These are phyloP conservation scores for Erebia epiphron DNA, from an alignment of 2,888 invertebrate genomes.

Conservation along the genomic window DNA sequence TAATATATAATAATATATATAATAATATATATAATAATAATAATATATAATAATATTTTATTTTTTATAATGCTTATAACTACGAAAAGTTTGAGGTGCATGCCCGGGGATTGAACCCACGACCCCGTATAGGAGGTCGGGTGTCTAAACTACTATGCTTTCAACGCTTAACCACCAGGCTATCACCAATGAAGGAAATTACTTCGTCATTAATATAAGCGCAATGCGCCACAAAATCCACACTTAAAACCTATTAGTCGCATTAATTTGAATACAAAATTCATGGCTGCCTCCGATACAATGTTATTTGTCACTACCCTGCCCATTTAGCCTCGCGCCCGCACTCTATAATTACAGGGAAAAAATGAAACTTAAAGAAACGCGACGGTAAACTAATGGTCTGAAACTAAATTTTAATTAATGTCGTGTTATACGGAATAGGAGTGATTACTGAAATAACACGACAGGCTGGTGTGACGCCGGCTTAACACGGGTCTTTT, in stretches of 20 bases:
- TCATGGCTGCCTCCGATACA: conserved; percentile 75
- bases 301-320: conserved; percentile 80
- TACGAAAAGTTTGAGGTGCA: too few relatives aligned
- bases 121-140: too few relatives aligned
- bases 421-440: conserved; percentile 81
- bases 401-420: conserved; percentile 84
- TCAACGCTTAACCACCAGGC: too few relatives aligned
- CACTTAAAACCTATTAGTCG: conserved; percentile 71
- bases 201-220: conserved; percentile 58
- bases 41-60: too few relatives aligned
- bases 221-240: conserved; percentile 57
- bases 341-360: conserved; percentile 75
- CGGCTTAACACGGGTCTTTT: conserved; percentile 54
- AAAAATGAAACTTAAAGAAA: conserved; percentile 80
- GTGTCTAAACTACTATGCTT: too few relatives aligned
- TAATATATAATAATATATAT: too few relatives aligned
- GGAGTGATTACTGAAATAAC: conserved; percentile 82
- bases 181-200: conserved; percentile 26
- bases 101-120: too few relatives aligned
- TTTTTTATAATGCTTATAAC: too few relatives aligned
- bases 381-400: conserved; percentile 79
- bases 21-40: too few relatives aligned
- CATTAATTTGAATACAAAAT: conserved; percentile 81
- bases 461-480: conserved; percentile 69
- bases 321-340: conserved; percentile 78